Evolutionary conservation across 2,113 vertebrate species (phyloP).

Genomic region (Motacilla tschutschensis): DNA sequence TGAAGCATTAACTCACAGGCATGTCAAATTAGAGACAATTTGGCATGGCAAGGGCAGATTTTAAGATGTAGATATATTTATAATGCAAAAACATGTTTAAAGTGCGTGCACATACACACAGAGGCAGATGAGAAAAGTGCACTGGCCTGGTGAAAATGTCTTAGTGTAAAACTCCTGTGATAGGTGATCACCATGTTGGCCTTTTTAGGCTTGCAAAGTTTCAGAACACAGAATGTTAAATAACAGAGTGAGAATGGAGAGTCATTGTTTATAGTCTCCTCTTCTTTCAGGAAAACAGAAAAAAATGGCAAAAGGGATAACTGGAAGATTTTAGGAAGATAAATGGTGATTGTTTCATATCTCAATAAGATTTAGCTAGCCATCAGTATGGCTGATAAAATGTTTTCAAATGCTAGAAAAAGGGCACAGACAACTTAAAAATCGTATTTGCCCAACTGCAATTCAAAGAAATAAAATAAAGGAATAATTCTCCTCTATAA

Average conservation of each 20-base stretch:
- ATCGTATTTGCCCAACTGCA: slow-evolving; percentile 8
- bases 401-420: not conserved
- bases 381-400: not conserved
- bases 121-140: not conserved
- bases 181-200: not conserved
- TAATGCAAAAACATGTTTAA: not conserved
- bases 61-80: not conserved
- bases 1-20: not conserved
- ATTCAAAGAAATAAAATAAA: slow-evolving; percentile 46
- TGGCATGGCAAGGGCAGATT: not conserved
- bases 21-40: not conserved
- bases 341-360: slow-evolving; percentile 1
- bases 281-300: not conserved
- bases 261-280: not conserved
- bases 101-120: not conserved
- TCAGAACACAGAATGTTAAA: not conserved
- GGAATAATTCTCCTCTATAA: not conserved
- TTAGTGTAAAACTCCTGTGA: not conserved
- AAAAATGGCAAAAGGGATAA: not conserved
- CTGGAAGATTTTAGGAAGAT: not conserved
- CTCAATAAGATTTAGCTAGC: not conserved
- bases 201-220: not conserved
- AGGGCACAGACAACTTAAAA: slow-evolving; percentile 7
- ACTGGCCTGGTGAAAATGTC: not conserved
- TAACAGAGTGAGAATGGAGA: not conserved